Evolutionary conservation across 2,797 vertebrate genomes (phyloP), one percentile per base, ranked within the genome.

Genomic region (Melanotaenia pygmaea): DNA sequence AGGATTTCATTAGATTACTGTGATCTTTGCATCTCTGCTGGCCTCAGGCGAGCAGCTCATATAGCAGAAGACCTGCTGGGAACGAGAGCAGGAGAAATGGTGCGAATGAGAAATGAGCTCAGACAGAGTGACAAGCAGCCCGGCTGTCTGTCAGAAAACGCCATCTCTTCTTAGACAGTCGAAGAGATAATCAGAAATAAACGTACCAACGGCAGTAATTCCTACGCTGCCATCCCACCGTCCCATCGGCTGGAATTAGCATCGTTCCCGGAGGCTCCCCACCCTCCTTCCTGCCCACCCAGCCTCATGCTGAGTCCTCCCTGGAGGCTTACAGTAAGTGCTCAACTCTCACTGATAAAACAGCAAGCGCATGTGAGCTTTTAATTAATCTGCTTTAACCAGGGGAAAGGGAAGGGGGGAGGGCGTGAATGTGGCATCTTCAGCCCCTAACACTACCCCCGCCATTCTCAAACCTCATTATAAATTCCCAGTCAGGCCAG

Each of bases 341-440:
- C 81, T 86, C 82, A 11, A 88, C 86, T 88, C 88, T 85, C 79
- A 20, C 87, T 82, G 89, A 92, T 91, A 91, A 91, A 80, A 77
- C 79, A 63, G 77, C 72, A 66, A 69, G 74, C 12, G 63, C 28
- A 1, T 85, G 76, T 34, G 82, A 87, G 88, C 89, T 89, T 91
- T 88, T 93, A 92, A 93, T 93, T 92, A 91, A 91, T 92, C 88
- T 87, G 76, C 88, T 89, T 88, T 81, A 84, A 83, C 76, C 74
- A 59, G 71, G 57, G 81, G 77, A 67, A 61, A 64, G 28, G 22
- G 40, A 38, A 3, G 26, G 22, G 38, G 38, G 43, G 35, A 61
- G 62, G 67, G 61, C 28, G 61, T 16, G 51, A 79, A 77, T 76
- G 70, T 81, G 79, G 67, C 81, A 82, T 88, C 81, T 51, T 79